phyloP scores from a whole-genome alignment of 2,888 invertebrate species.

The Perizoma flavofasciatum region DNA sequence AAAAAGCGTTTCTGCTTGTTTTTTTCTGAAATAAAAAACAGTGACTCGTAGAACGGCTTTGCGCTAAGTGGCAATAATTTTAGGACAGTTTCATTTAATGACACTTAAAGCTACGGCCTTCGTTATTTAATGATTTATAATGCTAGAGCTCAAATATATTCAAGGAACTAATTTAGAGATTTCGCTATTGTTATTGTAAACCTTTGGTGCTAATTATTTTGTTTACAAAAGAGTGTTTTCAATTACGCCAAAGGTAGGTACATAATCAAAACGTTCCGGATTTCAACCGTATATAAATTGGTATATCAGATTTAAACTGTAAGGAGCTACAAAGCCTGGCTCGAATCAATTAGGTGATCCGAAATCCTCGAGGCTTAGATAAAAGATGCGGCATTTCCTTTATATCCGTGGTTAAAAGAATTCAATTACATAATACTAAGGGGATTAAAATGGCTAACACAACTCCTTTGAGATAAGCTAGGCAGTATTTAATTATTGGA shows the following conservation, averaged over 20 bases:
- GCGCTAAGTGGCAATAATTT: slow-evolving; percentile 55
- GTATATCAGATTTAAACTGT: slow-evolving; percentile 44
- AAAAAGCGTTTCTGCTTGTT: slow-evolving; percentile 32
- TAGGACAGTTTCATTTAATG: slow-evolving; percentile 56
- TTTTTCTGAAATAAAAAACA: slow-evolving; percentile 40
- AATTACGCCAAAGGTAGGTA: slow-evolving; percentile 7
- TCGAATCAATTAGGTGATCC: slow-evolving; percentile 73
- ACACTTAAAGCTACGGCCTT: slow-evolving; percentile 51
- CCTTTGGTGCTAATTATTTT: neutral
- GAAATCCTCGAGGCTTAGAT: slow-evolving; percentile 64
- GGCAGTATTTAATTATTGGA: slow-evolving; percentile 72
- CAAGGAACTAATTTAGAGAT: neutral
- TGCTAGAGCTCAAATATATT: slow-evolving; percentile 28
- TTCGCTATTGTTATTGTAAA: neutral
- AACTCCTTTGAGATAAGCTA: slow-evolving; percentile 69
- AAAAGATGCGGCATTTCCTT: slow-evolving; percentile 74
- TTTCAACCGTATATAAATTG: slow-evolving; percentile 24
- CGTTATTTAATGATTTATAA: slow-evolving; percentile 54
- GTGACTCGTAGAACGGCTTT: slow-evolving; percentile 48
- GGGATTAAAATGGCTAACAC: slow-evolving; percentile 77
- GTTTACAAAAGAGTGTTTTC: slow-evolving; percentile 10
- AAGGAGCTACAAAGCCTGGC: slow-evolving; percentile 59
- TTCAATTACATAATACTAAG: slow-evolving; percentile 79
- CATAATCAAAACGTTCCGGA: slow-evolving; percentile 13
- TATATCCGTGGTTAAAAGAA: slow-evolving; percentile 77